These are phyloP conservation scores for Centropus unirufus DNA, from an alignment of 2,113 vertebrate species.

Conservation along the genomic window DNA sequence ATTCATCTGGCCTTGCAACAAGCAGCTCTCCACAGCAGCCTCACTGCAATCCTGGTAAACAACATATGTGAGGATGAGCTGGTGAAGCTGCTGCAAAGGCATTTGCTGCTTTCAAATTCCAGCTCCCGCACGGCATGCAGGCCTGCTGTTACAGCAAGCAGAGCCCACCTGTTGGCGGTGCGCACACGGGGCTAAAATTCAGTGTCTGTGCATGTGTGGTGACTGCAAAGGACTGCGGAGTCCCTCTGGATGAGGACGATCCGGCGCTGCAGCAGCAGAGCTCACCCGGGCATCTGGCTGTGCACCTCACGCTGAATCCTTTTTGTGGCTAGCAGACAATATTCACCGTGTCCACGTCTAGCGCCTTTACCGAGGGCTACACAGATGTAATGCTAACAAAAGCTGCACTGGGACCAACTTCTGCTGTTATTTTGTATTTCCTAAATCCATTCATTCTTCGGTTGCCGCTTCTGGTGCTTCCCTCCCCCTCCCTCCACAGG, in stretches of 20 bases:
- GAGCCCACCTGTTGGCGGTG: background rate
- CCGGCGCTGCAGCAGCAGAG: background rate
- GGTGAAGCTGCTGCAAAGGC: background rate
- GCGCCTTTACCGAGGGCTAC: accelerated
- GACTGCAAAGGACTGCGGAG: accelerated
- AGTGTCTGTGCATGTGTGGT: accelerated
- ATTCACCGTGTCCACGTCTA: accelerated
- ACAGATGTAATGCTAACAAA: accelerated
- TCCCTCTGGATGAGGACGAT: accelerated
- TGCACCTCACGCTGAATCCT: accelerated
- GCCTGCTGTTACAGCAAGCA: background rate
- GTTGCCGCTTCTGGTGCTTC: background rate
- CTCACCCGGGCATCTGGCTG: background rate
- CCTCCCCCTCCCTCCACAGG: background rate
- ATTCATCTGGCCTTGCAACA: background rate
- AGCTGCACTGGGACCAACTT: background rate
- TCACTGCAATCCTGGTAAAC: background rate
- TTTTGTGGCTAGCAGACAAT: background rate
- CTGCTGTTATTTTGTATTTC: background rate
- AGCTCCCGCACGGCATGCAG: accelerated
- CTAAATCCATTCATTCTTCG: background rate
- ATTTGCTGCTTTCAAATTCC: background rate
- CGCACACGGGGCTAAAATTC: background rate
- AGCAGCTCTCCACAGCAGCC: background rate
- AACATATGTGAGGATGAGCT: background rate